Conservation (phyloP, 2,113 vertebrate species). For the Corythaixoides concolor region DNA sequence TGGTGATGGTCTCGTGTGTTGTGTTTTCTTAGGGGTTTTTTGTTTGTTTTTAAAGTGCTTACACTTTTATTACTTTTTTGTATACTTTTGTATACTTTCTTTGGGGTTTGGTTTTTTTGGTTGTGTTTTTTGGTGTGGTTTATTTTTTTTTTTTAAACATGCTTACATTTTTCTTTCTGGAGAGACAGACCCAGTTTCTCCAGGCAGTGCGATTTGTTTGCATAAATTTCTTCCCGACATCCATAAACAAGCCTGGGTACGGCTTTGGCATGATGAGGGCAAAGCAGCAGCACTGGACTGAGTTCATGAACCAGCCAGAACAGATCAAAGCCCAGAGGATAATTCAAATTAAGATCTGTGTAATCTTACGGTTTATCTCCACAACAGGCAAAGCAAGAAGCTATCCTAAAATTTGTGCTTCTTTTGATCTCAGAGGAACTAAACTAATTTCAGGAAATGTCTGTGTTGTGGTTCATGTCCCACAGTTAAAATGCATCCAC, state of each 20-base stretch:
- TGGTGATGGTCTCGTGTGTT: neutral
- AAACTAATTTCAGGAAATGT: neutral
- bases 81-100: neutral
- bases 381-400: neutral
- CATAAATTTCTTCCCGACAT: neutral
- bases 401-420: neutral
- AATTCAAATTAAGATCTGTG: neutral
- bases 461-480: neutral
- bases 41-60: neutral
- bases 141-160: too few species aligned
- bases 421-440: conserved; percentile 39
- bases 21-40: neutral
- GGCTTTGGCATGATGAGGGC: neutral
- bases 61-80: neutral
- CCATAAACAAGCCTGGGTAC: neutral
- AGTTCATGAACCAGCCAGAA: conserved; percentile 19
- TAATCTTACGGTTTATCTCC: conserved; percentile 33
- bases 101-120: too few species aligned
- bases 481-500: neutral
- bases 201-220: neutral
- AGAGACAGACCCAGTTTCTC: neutral
- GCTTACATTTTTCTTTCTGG: neutral
- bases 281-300: neutral
- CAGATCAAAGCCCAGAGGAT: neutral
- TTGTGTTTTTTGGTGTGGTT: too few species aligned